These are phyloP conservation scores for Patella ulyssiponensis DNA, from an alignment of 2,888 invertebrate genomes.

Conservation along the genomic window DNA sequence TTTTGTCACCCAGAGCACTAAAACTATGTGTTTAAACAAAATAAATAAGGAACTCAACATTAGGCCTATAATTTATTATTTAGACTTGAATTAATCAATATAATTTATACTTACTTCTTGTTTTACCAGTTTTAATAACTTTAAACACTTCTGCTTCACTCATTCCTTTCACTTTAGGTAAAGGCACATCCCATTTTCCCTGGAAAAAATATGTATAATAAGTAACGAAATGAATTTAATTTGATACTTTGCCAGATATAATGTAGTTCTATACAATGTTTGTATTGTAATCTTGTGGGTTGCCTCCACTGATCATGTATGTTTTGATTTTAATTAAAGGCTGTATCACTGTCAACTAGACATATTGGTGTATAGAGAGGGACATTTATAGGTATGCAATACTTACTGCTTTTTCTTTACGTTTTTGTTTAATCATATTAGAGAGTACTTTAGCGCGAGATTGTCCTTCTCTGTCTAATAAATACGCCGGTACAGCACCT, in stretches of 20 bases:
- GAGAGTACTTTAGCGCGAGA: constrained; percentile 94
- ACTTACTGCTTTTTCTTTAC: constrained; percentile 93
- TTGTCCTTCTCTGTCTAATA: constrained; percentile 97
- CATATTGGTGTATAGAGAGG: neutral
- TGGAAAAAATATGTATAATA: constrained; percentile 41
- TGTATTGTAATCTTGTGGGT: no score
- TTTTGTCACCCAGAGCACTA: neutral
- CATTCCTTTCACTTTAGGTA: constrained; percentile 97
- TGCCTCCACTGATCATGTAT: no score
- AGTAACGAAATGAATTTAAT: no score
- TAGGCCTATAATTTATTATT: neutral
- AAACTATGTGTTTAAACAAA: neutral
- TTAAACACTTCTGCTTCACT: constrained; percentile 97
- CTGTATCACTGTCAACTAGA: no score
- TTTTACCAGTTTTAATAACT: constrained; percentile 91
- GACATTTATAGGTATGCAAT: neutral
- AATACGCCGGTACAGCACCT: constrained; percentile 94
- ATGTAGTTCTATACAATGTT: no score
- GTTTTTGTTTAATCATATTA: constrained; percentile 99
- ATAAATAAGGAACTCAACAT: neutral
- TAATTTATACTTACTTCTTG: constrained; percentile 77
- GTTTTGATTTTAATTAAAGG: no score
- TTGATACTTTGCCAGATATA: no score
- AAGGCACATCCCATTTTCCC: constrained; percentile 99
- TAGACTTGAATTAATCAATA: no score